Conservation (phyloP, 2,888 invertebrate genomes). For the Pristionchus fissidentatus region DNA sequence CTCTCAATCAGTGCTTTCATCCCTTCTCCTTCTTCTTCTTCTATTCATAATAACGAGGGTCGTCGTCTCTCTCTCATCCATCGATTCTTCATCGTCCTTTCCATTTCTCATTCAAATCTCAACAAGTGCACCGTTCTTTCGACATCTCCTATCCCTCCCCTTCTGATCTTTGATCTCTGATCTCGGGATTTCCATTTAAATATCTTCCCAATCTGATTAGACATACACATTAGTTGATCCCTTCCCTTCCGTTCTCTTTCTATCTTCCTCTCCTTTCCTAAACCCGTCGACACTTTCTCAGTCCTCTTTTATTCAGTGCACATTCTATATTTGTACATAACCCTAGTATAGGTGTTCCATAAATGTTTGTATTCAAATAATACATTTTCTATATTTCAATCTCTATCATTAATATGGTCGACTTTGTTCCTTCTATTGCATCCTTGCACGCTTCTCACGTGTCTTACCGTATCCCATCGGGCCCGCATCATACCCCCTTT, state of each 20-base stretch:
- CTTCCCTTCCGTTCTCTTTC: neutral
- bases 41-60: conserved; percentile 39
- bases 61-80: neutral
- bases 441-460: conserved; percentile 39
- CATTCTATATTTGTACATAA: conserved; percentile 41
- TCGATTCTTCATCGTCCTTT: conserved; percentile 37
- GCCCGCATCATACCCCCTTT: conserved; percentile 30
- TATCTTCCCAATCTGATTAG: conserved; percentile 37
- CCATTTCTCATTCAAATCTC: conserved; percentile 25
- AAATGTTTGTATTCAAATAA: conserved; percentile 15
- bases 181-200: conserved; percentile 15
- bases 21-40: too few species aligned
- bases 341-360: conserved; percentile 28
- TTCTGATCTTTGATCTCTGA: conserved; percentile 32
- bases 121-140: conserved; percentile 29
- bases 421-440: conserved; percentile 21
- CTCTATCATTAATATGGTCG: conserved; percentile 18
- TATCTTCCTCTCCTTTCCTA: conserved; percentile 23
- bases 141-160: conserved; percentile 17
- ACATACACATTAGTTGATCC: conserved; percentile 27
- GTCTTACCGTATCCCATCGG: conserved; percentile 41
- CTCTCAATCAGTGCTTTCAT: conserved; percentile 21
- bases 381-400: conserved; percentile 25
- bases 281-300: neutral
- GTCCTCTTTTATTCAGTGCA: conserved; percentile 1